Evolutionary conservation across 35 echinoderm and acorn worm genomes (phyloP), one percentile per base, ranked within the genome.

Genomic region (Apostichopus japonicus): DNA sequence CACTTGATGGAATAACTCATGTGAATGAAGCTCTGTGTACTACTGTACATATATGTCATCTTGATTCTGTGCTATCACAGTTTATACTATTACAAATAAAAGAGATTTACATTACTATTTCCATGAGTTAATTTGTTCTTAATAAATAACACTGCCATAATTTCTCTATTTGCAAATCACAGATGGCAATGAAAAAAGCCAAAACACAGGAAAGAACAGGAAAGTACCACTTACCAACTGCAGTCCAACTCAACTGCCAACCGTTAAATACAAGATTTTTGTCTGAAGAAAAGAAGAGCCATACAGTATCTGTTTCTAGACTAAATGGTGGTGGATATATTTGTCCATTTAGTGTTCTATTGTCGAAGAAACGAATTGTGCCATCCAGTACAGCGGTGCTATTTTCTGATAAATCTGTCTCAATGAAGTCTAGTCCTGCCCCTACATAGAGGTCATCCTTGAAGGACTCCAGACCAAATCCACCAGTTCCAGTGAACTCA

Each of bases 371-470:
- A 59, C 81, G 55, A 58, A 58, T 8, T 1, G 14, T 6, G 23
- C 54, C 81, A 75, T 19, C 16, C 16, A 57, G 0, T 9, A 84
- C 81, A 23, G 16, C 56, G 2, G 81, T 84, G 57, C 55, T 51
- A 21, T 84, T 84, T 19, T 59, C 81, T 8, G 1, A 5, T 8
- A 84, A 23, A 84, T 84, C 81, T 72, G 71, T 23, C 5, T 1
- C 8, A 0, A 9, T 1, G 61, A 65, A 89, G 22, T 4, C 33
- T 89, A 89, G 44, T 65, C 86, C 86, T 72, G 86, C 7, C 17
- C 86, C 86, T 24, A 89, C 67, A 44, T 0, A 89, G 8, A 89
- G 63, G 1, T 89, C 86, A 89, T 89, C 86, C 59, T 89, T 89
- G 33, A 44, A 54, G 23, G 61, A 72, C 51, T 89, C 86, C 56